Evolutionary conservation across 2,888 invertebrate species (phyloP).

Genomic region (Dysmachus trigonus): DNA sequence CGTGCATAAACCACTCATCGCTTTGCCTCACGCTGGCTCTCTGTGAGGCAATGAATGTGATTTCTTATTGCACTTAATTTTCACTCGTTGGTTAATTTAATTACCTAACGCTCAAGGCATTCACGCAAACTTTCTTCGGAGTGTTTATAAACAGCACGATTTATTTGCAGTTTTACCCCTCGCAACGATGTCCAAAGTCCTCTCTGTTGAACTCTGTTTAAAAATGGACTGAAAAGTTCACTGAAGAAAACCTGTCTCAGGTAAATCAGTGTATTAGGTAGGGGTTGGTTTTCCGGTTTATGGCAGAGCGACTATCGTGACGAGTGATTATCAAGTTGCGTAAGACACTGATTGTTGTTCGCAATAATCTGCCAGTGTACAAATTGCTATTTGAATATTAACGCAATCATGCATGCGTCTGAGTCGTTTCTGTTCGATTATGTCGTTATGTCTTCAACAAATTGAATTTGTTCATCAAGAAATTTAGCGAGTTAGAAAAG

Average conservation of each 20-base stretch:
- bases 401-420: not conserved
- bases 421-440: not conserved
- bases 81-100: slow-evolving; percentile 30
- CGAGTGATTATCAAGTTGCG: not conserved
- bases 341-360: not conserved
- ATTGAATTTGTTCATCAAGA: not conserved
- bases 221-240: not conserved
- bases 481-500: not conserved
- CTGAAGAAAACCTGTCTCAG: not conserved
- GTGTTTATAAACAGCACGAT: slow-evolving; percentile 25
- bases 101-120: slow-evolving; percentile 25
- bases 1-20: slow-evolving; percentile 27
- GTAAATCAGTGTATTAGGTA: not conserved
- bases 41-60: slow-evolving; percentile 12
- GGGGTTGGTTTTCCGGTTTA: not conserved
- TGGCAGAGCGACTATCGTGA: not conserved
- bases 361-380: not conserved
- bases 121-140: slow-evolving; percentile 33
- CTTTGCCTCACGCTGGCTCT: not conserved
- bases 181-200: not conserved
- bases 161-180: not conserved
- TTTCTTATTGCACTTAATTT: slow-evolving; percentile 11
- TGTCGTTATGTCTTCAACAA: not conserved
- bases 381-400: not conserved
- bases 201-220: not conserved